Percentiles rank a stretch among this genome's conserved stretches.
Conservation (phyloP, 92 coral and sea anemone species). For the Zoanthus sociatus region DNA sequence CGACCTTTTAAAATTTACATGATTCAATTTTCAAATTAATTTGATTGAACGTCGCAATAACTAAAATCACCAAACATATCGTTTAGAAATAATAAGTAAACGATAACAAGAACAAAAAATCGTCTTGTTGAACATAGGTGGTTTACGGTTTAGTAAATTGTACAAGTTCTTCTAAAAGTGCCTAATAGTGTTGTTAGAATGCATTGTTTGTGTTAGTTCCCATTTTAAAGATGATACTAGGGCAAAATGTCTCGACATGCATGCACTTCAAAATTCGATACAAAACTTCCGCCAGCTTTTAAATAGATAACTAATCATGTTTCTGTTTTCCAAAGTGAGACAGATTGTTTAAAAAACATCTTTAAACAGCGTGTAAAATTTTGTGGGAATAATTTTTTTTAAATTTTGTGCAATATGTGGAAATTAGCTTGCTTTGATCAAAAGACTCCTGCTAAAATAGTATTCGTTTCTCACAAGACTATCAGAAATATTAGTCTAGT, state of each 20-base stretch:
- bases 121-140: not conserved
- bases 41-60: too few relatives aligned
- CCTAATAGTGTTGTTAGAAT: too few relatives aligned
- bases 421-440: constrained; percentile 8
- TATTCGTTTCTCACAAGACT: constrained; percentile 10
- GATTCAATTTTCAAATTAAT: not conserved
- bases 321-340: not conserved
- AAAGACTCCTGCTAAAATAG: not conserved
- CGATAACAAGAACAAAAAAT: not conserved
- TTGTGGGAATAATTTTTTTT: not conserved
- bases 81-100: not conserved
- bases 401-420: not conserved
- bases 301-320: not conserved
- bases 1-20: too few relatives aligned
- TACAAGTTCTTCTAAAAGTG: not conserved
- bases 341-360: not conserved
- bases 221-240: not conserved
- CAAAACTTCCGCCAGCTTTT: not conserved
- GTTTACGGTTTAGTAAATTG: not conserved
- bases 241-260: not conserved
- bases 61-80: too few relatives aligned
- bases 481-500: constrained; percentile 14
- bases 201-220: not conserved
- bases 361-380: constrained; percentile 21
- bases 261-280: not conserved